phyloP scores from a whole-genome alignment of 2,113 vertebrate species.

The Zapus hudsonius region DNA sequence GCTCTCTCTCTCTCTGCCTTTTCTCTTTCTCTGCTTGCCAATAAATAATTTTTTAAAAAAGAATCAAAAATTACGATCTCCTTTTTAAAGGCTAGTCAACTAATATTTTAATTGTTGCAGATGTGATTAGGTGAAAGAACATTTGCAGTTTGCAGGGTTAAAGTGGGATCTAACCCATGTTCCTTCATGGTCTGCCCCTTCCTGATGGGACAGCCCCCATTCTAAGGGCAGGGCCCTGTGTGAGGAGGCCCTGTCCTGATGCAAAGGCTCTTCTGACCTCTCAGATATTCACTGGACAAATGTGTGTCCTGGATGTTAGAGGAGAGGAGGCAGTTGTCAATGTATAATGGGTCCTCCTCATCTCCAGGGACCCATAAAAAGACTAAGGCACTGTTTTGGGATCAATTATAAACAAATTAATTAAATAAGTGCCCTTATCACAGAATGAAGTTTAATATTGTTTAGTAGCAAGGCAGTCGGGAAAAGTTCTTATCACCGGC shows the following conservation, averaged over 20 bases:
- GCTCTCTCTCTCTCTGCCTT: too few relatives aligned
- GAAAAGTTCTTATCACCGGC: constrained; percentile 63
- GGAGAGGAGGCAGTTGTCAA: background rate
- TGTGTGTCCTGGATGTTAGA: background rate
- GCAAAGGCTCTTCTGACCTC: background rate
- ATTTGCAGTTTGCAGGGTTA: background rate
- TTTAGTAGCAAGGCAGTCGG: constrained; percentile 53
- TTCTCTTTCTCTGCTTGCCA: too few relatives aligned
- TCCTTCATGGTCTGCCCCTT: background rate
- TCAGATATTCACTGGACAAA: constrained; percentile 10
- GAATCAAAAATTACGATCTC: too few relatives aligned
- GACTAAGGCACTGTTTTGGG: constrained; percentile 35
- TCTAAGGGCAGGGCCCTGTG: background rate
- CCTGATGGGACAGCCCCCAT: background rate
- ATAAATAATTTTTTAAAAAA: too few relatives aligned
- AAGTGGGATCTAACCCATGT: background rate
- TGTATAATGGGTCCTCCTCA: background rate
- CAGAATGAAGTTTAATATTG: constrained; percentile 44
- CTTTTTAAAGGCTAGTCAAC: constrained; percentile 12
- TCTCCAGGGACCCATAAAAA: constrained; percentile 41
- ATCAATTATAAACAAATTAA: constrained; percentile 70
- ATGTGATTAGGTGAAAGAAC: background rate
- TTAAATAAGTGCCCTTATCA: constrained; percentile 68
- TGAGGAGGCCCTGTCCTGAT: background rate
- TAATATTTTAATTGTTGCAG: constrained; percentile 14